These are phyloP conservation scores for Sebastes steindachneri DNA, from an alignment of 2,797 vertebrate genomes.

Conservation along the genomic window DNA sequence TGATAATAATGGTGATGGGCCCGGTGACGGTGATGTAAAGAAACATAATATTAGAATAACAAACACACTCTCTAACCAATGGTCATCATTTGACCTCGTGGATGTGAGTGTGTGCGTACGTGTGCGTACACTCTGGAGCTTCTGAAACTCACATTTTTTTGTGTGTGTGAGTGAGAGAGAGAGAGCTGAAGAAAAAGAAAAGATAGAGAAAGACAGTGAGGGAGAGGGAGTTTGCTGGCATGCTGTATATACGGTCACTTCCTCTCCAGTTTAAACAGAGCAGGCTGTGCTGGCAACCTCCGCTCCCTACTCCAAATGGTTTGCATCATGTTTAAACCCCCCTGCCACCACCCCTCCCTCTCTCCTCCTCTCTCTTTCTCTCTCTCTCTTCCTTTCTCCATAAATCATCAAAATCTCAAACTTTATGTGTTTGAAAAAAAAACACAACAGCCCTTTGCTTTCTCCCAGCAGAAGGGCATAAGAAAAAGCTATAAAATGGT, in stretches of 20 bases:
- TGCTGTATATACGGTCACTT: constrained; percentile 99
- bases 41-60: constrained; percentile 90
- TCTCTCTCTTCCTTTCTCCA: constrained; percentile 83
- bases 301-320: constrained; percentile 97
- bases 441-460: constrained; percentile 56
- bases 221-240: constrained; percentile 90
- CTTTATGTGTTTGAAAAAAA: constrained; percentile 79
- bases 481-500: constrained; percentile 78
- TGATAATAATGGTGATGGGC: constrained; percentile 84
- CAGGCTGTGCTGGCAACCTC: constrained; percentile 99
- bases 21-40: constrained; percentile 84
- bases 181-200: constrained; percentile 55
- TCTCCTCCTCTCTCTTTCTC: constrained; percentile 68
- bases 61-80: constrained; percentile 82
- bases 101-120: constrained; percentile 78
- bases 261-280: constrained; percentile 99
- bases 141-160: constrained; percentile 46
- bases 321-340: constrained; percentile 98
- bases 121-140: constrained; percentile 46
- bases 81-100: constrained; percentile 81
- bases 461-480: constrained; percentile 72
- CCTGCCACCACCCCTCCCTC: constrained; percentile 83
- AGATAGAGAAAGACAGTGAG: constrained; percentile 72
- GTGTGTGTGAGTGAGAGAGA: constrained; percentile 23
- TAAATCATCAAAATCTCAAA: constrained; percentile 88